Evolutionary conservation across 2,888 invertebrate species (phyloP).

Genomic region (Apomyelois bistriatella): DNA sequence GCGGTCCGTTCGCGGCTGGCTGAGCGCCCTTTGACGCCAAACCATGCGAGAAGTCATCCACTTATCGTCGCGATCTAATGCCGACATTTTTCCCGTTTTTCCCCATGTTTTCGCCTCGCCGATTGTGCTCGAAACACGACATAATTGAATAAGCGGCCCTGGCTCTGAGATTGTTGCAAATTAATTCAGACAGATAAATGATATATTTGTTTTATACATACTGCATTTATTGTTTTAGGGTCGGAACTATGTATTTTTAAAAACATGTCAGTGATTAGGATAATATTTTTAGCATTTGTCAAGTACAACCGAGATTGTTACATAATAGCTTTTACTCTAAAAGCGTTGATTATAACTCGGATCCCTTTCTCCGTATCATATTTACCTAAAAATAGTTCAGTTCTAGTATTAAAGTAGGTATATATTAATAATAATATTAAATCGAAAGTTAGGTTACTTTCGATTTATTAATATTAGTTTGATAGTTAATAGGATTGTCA

Average conservation of each 20-base stretch:
- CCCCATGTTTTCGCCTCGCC: conserved; percentile 67
- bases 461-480: no score
- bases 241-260: not conserved
- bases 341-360: no score
- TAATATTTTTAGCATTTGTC: no score
- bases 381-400: no score
- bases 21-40: conserved; percentile 71
- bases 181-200: conserved; percentile 64
- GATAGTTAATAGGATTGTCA: no score
- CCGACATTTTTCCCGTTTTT: conserved; percentile 76
- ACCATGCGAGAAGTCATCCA: conserved; percentile 77
- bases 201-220: conserved; percentile 26
- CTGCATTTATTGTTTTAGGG: not conserved
- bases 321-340: no score
- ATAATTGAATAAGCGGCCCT: conserved; percentile 71
- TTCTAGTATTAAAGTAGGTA: no score
- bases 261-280: no score
- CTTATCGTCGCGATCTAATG: conserved; percentile 73
- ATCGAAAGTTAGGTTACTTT: no score
- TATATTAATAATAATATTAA: no score
- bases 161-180: conserved; percentile 52
- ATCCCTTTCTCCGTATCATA: no score
- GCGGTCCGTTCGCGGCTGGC: conserved; percentile 49
- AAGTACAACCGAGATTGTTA: no score
- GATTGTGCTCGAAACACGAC: conserved; percentile 59